Percentiles rank a stretch among this genome's conserved stretches.
Evolutionary conservation across 1,140 invertebrate genomes (phyloP).

Genomic region (Drosophila erecta): DNA sequence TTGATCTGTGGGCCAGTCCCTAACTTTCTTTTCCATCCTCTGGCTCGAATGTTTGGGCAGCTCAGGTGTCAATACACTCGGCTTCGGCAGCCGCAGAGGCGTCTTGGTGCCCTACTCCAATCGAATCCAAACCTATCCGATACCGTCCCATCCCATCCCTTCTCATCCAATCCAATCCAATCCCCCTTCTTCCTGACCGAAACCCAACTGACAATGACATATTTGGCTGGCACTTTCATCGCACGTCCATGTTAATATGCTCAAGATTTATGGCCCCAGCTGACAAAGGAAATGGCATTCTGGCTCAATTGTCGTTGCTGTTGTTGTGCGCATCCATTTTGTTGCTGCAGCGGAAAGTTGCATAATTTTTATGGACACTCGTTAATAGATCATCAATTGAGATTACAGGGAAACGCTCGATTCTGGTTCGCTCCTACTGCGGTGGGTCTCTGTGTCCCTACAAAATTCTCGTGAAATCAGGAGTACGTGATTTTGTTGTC

Average conservation of each 20-base stretch:
- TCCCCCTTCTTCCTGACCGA: conserved; percentile 19
- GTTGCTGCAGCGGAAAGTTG: conserved; percentile 60
- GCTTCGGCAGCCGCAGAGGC: conserved; percentile 69
- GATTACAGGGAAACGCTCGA: conserved; percentile 51
- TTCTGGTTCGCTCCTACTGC: conserved; percentile 30
- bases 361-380: conserved; percentile 77
- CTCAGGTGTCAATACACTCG: conserved; percentile 77
- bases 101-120: conserved; percentile 12
- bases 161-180: not conserved
- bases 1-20: conserved; percentile 24
- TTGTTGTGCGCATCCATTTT: conserved; percentile 64
- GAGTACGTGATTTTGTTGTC: conserved; percentile 39
- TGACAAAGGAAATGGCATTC: conserved; percentile 81
- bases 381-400: conserved; percentile 80
- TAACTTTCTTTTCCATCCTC: conserved; percentile 36
- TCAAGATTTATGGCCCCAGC: conserved; percentile 69
- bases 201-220: conserved; percentile 74
- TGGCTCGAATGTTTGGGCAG: conserved; percentile 40
- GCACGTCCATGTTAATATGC: conserved; percentile 81
- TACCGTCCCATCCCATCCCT: not conserved
- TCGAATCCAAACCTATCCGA: conserved; percentile 3
- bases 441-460: conserved; percentile 39
- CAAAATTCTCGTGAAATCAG: conserved; percentile 42
- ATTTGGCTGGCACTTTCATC: conserved; percentile 81
- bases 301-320: conserved; percentile 36